Percentiles rank a stretch among this genome's conserved stretches.
Conservation (phyloP, 2,113 vertebrate genomes). For the Mormyrus lacerda region DNA sequence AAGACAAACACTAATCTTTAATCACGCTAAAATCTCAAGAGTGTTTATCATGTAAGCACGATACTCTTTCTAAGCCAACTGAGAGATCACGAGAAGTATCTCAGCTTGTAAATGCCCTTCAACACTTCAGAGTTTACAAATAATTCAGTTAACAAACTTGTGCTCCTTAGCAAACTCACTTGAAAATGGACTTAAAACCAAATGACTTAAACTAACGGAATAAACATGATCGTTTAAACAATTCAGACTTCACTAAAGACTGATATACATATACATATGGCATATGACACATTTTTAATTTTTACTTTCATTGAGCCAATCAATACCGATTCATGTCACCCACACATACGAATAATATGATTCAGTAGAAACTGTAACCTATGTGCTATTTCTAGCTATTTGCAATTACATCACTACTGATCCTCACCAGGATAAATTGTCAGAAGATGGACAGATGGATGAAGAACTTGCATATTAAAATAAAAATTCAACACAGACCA, state of each 20-base stretch:
- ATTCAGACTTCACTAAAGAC: background rate
- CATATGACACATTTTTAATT: background rate
- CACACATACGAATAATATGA: background rate
- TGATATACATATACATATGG: background rate
- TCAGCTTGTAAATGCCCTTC: background rate
- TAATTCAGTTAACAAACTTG: background rate
- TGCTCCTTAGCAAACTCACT: background rate
- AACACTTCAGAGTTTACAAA: background rate
- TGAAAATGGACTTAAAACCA: background rate
- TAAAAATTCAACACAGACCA: background rate
- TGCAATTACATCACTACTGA: background rate
- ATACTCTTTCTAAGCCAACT: background rate
- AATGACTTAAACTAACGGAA: background rate
- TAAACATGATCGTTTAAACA: background rate
- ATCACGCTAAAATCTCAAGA: slow-evolving; percentile 23
- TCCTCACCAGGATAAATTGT: background rate
- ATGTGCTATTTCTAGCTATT: background rate
- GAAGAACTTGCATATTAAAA: background rate
- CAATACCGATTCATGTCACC: background rate
- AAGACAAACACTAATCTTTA: slow-evolving; percentile 43
- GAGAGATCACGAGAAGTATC: background rate
- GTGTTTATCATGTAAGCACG: slow-evolving; percentile 15
- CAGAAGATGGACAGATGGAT: background rate
- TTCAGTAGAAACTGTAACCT: background rate
- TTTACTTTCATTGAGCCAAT: background rate